Evolutionary conservation across 1,140 invertebrate species (phyloP).

Genomic region (Drosophila saltans): DNA sequence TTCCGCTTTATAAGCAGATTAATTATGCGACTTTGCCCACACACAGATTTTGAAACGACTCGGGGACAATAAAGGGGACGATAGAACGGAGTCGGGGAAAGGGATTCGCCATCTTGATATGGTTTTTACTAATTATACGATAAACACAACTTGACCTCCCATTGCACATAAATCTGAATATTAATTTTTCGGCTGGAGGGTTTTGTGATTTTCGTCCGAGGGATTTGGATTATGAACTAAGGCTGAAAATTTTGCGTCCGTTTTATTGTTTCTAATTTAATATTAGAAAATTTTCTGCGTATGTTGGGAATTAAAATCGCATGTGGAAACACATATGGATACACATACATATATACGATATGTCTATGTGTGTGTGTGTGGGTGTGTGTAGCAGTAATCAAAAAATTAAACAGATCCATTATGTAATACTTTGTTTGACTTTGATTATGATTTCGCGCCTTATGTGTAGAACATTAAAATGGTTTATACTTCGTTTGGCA

Average conservation of each 20-base stretch:
- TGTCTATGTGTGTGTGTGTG: not conserved
- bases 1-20: constrained; percentile 59
- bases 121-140: constrained; percentile 55
- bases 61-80: constrained; percentile 22
- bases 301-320: constrained; percentile 19
- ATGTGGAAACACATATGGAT: not conserved
- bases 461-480: constrained; percentile 21
- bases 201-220: constrained; percentile 11
- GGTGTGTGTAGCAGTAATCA: constrained; percentile 14
- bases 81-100: constrained; percentile 15
- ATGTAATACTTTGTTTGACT: constrained; percentile 19
- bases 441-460: constrained; percentile 8
- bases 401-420: constrained; percentile 22
- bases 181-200: constrained; percentile 41
- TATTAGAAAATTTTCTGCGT: constrained; percentile 60
- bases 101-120: constrained; percentile 27
- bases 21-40: constrained; percentile 56
- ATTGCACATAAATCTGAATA: constrained; percentile 65
- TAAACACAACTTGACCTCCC: constrained; percentile 59
- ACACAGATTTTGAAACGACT: constrained; percentile 12
- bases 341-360: not conserved
- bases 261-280: constrained; percentile 61
- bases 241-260: constrained; percentile 29
- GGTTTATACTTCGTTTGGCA: constrained; percentile 1
- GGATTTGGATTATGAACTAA: constrained; percentile 47